Base-by-base conservation (phyloP, 2,888 invertebrate genomes). In the Nomada fabriciana region DNA sequence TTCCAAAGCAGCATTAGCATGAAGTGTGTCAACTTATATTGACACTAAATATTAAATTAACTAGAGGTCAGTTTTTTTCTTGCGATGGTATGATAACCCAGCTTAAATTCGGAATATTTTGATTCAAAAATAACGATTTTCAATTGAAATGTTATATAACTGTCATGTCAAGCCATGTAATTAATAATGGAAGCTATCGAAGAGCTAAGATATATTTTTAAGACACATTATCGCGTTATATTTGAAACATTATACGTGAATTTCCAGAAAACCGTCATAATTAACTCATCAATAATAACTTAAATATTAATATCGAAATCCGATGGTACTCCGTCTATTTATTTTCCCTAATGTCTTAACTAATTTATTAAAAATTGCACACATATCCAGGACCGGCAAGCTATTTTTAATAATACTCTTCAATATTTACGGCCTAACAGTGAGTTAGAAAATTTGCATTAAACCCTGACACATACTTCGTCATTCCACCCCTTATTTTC, bases 31-130 rank as follows among this genome's bases (percentile, higher is more conserved):
- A 36, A 47, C 15, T 47, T 15, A 10, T 47, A 47, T 47, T 47
- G 15, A 47, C 15, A 15, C 3, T 15, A 47, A 11, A 13, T 15
- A 47, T 2, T 47, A 3, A 47, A 13, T 47, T 47, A 47, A 47
- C 13, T 47, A 15, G 47, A 15, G 47, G 47, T 47, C 47, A 15
- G 47, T 15, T 11, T 11, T 15, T 15, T 1, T 15, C 47, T 1
- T 36, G 36, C 47, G 15, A 1, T 1, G 13, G 5, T 7, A 7
- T 36, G 36, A 36, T 47, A 47, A 11, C 50, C 36, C 52, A 57
- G 67, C 67, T 71, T 42, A 59, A 29, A 43, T 57, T 50, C 53
- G 63, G 42, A 50, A 59, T 65, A 75, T 60, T 64, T 75, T 59
- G 43, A 61, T 13, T 25, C 59, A 50, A 29, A 57, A 43, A 43